phyloP scores from a whole-genome alignment of 2,888 invertebrate species.

The Tuta absoluta region DNA sequence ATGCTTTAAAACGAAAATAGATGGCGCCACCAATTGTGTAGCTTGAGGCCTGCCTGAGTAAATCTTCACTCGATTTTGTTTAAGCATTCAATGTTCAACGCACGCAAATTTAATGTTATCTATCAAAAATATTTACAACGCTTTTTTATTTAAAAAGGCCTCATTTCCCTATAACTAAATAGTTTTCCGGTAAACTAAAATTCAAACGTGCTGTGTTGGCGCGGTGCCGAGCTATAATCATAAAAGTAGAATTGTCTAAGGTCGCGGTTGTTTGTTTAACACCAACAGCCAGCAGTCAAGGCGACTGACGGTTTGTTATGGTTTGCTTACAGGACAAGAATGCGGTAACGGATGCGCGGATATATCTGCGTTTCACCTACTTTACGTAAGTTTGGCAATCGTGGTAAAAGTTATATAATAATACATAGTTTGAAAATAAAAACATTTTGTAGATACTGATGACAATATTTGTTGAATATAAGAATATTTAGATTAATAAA shows the following conservation, averaged over 20 bases:
- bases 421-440: too few species aligned
- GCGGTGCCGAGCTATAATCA: not conserved
- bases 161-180: not conserved
- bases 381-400: not conserved
- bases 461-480: too few species aligned
- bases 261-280: not conserved
- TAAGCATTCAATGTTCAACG: too few species aligned
- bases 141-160: too few species aligned
- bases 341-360: not conserved
- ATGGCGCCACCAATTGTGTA: too few species aligned
- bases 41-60: too few species aligned
- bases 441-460: too few species aligned
- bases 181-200: not conserved
- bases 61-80: too few species aligned
- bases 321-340: constrained; percentile 3
- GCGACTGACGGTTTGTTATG: constrained; percentile 1
- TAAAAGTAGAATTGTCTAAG: not conserved
- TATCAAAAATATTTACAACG: too few species aligned
- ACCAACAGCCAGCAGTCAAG: not conserved
- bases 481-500: not conserved
- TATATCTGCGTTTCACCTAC: not conserved
- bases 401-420: not conserved
- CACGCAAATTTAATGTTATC: too few species aligned
- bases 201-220: not conserved
- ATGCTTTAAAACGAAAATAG: too few species aligned